Percentiles rank a stretch among this genome's conserved stretches.
These are phyloP conservation scores for Spisula solida DNA, from an alignment of 2,888 invertebrate species.

Conservation along the genomic window DNA sequence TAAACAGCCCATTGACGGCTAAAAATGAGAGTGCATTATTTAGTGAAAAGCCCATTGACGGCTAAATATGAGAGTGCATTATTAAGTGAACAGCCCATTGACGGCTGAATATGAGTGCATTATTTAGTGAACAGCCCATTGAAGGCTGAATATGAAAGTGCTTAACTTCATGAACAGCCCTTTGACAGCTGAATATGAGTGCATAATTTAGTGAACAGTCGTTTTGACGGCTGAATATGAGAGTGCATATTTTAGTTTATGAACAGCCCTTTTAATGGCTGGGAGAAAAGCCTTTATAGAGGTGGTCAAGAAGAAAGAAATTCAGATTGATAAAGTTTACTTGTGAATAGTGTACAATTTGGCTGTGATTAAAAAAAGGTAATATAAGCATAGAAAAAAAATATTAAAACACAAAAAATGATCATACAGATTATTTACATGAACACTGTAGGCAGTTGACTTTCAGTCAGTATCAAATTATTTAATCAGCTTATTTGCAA, in stretches of 20 bases:
- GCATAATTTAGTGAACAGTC: constrained; percentile 7
- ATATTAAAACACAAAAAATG: constrained; percentile 36
- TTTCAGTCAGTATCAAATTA: neutral
- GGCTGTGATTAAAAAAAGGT: constrained; percentile 37
- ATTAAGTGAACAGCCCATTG: neutral
- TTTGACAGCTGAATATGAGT: neutral
- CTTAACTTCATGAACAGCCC: neutral
- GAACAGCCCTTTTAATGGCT: neutral
- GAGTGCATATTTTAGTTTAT: neutral
- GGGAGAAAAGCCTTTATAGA: constrained; percentile 55
- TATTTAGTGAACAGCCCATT: constrained; percentile 4
- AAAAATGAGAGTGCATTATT: neutral
- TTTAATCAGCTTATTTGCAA: neutral
- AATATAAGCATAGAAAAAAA: constrained; percentile 31
- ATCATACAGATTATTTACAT: constrained; percentile 40
- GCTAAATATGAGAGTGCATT: neutral
- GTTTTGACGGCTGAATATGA: neutral
- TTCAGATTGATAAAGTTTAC: constrained; percentile 15
- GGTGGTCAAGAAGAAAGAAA: constrained; percentile 48
- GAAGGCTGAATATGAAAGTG: neutral
- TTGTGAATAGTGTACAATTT: constrained; percentile 54
- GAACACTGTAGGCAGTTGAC: neutral
- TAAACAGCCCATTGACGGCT: neutral
- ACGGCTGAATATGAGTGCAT: constrained; percentile 6
- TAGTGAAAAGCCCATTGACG: neutral